A percentile compares a stretch with the other conserved stretches of the same genome.
Conservation (phyloP, 2,888 invertebrate genomes). For the Hanleya hanleyi region DNA sequence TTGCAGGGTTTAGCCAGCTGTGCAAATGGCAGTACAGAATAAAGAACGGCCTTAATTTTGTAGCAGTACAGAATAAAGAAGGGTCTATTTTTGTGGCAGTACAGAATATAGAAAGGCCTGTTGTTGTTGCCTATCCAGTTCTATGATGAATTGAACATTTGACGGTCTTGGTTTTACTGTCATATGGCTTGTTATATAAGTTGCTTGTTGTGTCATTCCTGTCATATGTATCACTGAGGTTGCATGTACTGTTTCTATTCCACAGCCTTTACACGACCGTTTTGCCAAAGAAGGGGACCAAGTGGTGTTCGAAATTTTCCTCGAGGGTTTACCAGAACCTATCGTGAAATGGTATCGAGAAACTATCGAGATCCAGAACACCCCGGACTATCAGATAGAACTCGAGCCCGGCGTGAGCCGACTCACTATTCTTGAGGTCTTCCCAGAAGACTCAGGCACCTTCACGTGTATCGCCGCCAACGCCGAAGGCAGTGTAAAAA, state of each 20-base stretch:
- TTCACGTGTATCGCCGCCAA: slow-evolving; percentile 88
- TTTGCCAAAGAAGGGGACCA: slow-evolving; percentile 62
- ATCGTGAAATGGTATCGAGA: slow-evolving; percentile 71
- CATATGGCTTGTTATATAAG: too few relatives aligned
- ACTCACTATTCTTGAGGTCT: slow-evolving; percentile 80
- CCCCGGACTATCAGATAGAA: slow-evolving; percentile 80
- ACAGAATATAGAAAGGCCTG: too few relatives aligned
- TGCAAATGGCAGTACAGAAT: too few relatives aligned
- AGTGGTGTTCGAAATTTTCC: slow-evolving; percentile 61
- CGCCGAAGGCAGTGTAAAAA: slow-evolving; percentile 80
- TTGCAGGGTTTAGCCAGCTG: too few relatives aligned
- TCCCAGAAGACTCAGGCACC: slow-evolving; percentile 81
- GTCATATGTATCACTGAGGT: too few relatives aligned
- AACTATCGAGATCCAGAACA: slow-evolving; percentile 77
- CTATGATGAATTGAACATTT: too few relatives aligned
- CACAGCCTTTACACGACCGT: slow-evolving; percentile 52
- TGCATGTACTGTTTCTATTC: background rate
- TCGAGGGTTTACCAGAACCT: slow-evolving; percentile 68
- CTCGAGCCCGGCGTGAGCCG: slow-evolving; percentile 85
- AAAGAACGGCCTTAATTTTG: too few relatives aligned
- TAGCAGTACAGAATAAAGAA: too few relatives aligned
- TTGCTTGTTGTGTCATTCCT: too few relatives aligned
- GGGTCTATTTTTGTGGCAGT: too few relatives aligned
- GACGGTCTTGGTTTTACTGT: too few relatives aligned
- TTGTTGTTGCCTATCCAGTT: too few relatives aligned